Percentiles rank a stretch among this genome's conserved stretches.
Evolutionary conservation across 2,797 vertebrate species (phyloP).

Genomic region (Streptopelia turtur): DNA sequence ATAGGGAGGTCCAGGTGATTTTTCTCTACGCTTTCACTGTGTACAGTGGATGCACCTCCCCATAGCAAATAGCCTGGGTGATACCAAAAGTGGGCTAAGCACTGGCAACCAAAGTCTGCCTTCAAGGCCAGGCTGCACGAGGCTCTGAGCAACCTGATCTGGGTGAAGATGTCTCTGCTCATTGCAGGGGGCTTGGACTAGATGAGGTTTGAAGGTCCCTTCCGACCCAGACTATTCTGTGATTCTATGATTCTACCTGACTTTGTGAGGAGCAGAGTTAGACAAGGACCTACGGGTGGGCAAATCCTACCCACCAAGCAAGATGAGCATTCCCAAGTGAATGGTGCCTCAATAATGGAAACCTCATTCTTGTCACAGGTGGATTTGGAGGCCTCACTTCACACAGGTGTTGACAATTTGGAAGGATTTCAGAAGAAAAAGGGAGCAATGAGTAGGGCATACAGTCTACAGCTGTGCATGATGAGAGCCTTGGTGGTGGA

Average conservation of each 20-base stretch:
- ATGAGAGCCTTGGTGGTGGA: neutral
- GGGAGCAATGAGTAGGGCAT: neutral
- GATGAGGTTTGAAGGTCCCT: no score
- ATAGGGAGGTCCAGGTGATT: neutral
- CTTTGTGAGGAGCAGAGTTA: neutral
- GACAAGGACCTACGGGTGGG: neutral
- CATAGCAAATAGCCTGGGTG: neutral
- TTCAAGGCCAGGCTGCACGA: no score
- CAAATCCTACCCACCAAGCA: neutral
- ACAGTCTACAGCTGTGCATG: rapidly evolving
- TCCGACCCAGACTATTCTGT: no score
- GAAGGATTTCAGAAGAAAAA: neutral
- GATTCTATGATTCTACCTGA: no score
- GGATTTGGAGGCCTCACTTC: neutral
- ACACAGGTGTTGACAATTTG: neutral
- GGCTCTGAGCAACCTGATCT: no score
- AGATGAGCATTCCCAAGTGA: neutral
- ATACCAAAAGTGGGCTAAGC: neutral
- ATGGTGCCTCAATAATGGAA: rapidly evolving
- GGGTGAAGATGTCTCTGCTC: no score
- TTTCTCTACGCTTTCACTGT: rapidly evolving
- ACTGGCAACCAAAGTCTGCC: neutral
- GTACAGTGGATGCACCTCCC: neutral
- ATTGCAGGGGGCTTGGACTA: no score
- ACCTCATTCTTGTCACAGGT: neutral